phyloP scores from a whole-genome alignment of 2,888 invertebrate genomes.

The Siphlonurus alternatus region DNA sequence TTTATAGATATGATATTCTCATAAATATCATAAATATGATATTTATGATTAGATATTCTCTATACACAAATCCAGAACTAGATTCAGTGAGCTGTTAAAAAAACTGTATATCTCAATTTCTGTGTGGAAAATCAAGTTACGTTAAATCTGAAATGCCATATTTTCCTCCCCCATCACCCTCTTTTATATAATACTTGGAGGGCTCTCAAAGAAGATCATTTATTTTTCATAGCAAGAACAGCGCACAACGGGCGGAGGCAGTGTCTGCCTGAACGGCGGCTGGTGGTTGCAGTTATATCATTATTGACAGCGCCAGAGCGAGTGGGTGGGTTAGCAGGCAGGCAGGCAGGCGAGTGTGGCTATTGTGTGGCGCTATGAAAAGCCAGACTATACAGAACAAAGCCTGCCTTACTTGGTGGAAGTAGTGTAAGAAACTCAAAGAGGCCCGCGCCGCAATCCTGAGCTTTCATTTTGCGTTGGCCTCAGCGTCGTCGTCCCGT shows the following conservation, averaged over 20 bases:
- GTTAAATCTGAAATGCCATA: not conserved
- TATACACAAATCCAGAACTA: too few species aligned
- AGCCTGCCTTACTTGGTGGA: not conserved
- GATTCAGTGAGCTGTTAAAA: too few species aligned
- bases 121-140: not conserved
- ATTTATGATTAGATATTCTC: too few species aligned
- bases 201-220: not conserved
- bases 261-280: not conserved
- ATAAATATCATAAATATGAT: too few species aligned
- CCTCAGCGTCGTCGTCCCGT: too few species aligned
- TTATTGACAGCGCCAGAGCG: not conserved
- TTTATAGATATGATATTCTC: too few species aligned
- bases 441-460: not conserved
- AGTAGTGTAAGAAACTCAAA: not conserved
- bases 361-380: not conserved
- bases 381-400: not conserved
- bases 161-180: not conserved
- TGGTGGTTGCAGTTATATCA: not conserved
- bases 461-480: not conserved
- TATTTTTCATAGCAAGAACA: not conserved
- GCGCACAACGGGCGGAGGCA: too few species aligned
- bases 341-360: not conserved
- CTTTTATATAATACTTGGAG: not conserved
- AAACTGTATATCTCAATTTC: too few species aligned
- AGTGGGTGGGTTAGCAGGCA: not conserved